These are phyloP conservation scores for Tapirus terrestris DNA, from an alignment of 2,113 vertebrate species.

Conservation along the genomic window DNA sequence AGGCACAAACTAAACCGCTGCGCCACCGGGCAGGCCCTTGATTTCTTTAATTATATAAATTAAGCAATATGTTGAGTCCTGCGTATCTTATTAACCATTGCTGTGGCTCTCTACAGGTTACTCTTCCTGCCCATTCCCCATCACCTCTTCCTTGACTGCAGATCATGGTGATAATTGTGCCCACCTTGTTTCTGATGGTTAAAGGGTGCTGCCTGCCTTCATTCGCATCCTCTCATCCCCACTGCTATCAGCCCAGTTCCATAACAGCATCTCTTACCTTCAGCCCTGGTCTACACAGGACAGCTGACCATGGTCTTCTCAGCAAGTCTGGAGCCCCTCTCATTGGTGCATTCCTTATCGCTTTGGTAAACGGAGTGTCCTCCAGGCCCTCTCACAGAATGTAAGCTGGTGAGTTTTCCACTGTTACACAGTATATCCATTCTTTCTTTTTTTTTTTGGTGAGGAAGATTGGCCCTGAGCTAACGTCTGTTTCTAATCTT, in stretches of 20 bases:
- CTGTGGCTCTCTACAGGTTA: background rate
- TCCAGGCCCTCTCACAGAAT: background rate
- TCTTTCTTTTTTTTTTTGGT: background rate
- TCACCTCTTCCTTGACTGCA: background rate
- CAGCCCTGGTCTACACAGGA: too few relatives aligned
- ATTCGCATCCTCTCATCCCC: background rate
- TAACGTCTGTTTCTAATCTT: too few relatives aligned
- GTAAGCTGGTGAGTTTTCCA: background rate
- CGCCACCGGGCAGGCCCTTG: background rate
- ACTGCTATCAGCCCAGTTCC: background rate
- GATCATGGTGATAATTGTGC: background rate
- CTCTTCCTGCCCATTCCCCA: background rate
- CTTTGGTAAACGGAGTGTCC: background rate
- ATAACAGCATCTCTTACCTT: background rate
- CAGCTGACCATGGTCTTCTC: background rate
- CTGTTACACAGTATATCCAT: background rate
- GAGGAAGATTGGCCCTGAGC: too few relatives aligned
- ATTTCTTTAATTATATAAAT: background rate
- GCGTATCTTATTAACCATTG: background rate
- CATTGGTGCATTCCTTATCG: background rate
- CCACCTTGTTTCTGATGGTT: background rate
- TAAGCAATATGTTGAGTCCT: background rate
- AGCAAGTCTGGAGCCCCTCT: background rate
- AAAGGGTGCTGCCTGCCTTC: background rate
- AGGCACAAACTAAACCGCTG: too few relatives aligned